Conservation (phyloP, 2,113 vertebrate genomes). For the Pagrus major region DNA sequence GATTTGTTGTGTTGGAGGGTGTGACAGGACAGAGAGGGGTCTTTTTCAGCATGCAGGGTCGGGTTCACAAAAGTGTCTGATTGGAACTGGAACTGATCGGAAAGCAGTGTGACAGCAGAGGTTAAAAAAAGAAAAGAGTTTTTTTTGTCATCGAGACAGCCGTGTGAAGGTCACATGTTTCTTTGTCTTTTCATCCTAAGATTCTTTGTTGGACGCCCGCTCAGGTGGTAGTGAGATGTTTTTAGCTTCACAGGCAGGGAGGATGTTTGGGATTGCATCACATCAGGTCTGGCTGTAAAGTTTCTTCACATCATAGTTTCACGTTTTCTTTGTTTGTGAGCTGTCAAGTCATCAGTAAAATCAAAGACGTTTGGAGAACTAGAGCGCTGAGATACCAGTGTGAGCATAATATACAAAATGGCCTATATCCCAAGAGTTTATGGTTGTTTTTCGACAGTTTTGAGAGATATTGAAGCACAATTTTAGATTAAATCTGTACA, state of each 20-base stretch:
- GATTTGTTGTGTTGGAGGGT: slow-evolving; percentile 56
- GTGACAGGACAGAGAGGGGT: slow-evolving; percentile 30
- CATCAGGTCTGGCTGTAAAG: neutral
- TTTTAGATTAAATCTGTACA: neutral
- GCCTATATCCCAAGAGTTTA: neutral
- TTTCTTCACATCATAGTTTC: neutral
- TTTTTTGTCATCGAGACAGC: neutral
- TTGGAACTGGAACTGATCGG: no score
- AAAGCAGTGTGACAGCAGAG: neutral
- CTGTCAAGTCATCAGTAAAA: neutral
- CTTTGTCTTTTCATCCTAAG: neutral
- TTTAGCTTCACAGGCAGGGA: slow-evolving; percentile 19
- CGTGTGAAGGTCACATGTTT: neutral
- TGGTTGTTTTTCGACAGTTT: neutral
- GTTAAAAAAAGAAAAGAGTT: slow-evolving; percentile 5
- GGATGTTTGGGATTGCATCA: neutral
- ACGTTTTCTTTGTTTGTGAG: slow-evolving; percentile 1
- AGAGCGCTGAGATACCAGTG: neutral
- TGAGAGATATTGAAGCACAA: neutral
- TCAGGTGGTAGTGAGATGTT: slow-evolving; percentile 26
- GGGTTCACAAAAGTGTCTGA: neutral
- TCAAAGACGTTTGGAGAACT: neutral
- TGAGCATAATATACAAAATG: neutral
- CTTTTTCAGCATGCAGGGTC: slow-evolving; percentile 22
- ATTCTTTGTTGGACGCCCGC: slow-evolving; percentile 12